Evolutionary conservation across 2,888 invertebrate species (phyloP), one percentile per base, ranked within the genome.

Genomic region (Zygaena filipendulae): DNA sequence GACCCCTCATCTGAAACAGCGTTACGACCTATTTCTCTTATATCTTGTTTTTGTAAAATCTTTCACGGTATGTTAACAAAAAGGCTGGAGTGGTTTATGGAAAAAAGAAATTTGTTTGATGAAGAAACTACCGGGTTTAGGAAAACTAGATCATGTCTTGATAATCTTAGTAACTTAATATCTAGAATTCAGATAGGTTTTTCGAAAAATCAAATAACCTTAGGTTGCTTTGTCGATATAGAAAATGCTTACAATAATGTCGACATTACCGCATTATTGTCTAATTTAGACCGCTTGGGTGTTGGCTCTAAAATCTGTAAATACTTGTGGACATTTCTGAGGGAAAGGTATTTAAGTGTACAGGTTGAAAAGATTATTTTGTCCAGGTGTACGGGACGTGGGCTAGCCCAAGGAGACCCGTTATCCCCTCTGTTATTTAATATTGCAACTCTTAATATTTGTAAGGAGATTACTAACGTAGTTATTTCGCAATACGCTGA

Each of bases 391-490:
- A 25, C 30, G 3, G 9, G 30, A 20, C 26, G 10, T 7, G 45
- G 43, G 1, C 9, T 47, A 8, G 38, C 46, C 1, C 47, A 47
- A 11, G 44, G 45, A 0, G 46, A 47, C 10, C 47, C 45, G 1
- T 3, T 45, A 4, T 43, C 47, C 1, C 46, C 45, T 1, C 12
- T 47, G 3, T n/a, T 47, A 2, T 47, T 47, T 29, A 45, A 45
- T 32, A 24, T 43, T 1, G 30, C 22, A 0, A 39, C 41, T 3
- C 4, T 14, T 9, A 12, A 32, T n/a, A 32, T 45, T 3, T 33
- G 36, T 11, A 13, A 20, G 5, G 0, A n/a, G 3, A 21, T 39
- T 31, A 10, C 13, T 3, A 30, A 35, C 23, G 31, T 39, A 5
- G 4, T 6, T 2, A 23, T 39, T 2, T 32, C 31, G 0, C 42